Conservation (phyloP, 2,888 invertebrate species). For the Rotaria macrura region DNA sequence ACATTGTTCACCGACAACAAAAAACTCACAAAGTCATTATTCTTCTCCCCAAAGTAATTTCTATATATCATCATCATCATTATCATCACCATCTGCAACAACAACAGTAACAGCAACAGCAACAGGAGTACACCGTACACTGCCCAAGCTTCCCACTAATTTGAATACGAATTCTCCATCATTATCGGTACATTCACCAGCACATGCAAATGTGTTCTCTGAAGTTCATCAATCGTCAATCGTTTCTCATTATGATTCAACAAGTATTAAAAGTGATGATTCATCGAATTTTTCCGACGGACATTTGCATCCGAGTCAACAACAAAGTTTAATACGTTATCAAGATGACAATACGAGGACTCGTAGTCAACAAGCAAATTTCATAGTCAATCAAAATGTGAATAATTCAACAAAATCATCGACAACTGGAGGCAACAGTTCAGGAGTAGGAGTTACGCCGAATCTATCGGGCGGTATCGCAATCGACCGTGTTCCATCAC, state of each 20-base stretch:
- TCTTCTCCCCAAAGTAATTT: background rate
- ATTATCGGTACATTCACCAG: background rate
- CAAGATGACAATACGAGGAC: background rate
- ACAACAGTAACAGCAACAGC: too few relatives aligned
- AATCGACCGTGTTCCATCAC: background rate
- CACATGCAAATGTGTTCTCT: background rate
- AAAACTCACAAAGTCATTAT: background rate
- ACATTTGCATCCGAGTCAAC: background rate
- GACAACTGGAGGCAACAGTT: too few relatives aligned
- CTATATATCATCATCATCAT: background rate
- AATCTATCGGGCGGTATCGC: background rate
- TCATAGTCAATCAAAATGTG: too few relatives aligned
- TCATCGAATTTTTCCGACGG: background rate
- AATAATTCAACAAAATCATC: background rate
- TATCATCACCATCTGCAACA: too few relatives aligned
- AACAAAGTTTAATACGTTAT: background rate
- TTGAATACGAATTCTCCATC: background rate
- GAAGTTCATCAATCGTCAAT: background rate
- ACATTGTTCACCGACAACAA: background rate
- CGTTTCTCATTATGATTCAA: background rate
- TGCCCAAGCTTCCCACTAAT: background rate
- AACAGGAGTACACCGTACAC: background rate
- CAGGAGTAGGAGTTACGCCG: background rate
- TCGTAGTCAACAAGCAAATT: background rate
- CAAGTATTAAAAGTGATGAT: constrained; percentile 14